Evolutionary conservation across 2,113 vertebrate species (phyloP).

Genomic region (Vulpes lagopus): DNA sequence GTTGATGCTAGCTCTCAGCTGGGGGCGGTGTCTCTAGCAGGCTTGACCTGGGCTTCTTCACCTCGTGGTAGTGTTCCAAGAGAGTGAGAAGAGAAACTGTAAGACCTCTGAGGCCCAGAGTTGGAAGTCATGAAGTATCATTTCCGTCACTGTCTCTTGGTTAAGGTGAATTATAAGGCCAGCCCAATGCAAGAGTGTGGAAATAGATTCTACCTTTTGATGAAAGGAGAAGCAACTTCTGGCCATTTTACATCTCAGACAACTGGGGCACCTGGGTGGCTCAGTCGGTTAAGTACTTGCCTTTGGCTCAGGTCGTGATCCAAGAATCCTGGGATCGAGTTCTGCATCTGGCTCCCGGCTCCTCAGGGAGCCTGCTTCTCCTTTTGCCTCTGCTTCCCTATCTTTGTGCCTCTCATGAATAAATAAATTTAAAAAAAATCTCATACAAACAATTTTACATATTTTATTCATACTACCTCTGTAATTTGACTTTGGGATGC

Average conservation of each 20-base stretch:
- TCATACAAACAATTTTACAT: background rate
- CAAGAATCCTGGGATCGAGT: no score
- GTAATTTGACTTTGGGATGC: background rate
- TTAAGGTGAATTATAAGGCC: background rate
- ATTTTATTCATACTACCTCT: background rate
- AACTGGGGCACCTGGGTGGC: background rate
- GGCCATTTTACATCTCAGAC: constrained; percentile 7
- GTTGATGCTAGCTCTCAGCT: background rate
- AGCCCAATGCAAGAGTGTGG: background rate
- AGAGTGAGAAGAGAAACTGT: background rate
- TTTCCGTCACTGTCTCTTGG: background rate
- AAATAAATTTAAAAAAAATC: background rate
- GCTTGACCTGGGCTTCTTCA: background rate
- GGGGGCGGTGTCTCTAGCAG: background rate
- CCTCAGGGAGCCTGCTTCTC: no score
- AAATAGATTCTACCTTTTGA: constrained; percentile 21
- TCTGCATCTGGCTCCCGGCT: no score
- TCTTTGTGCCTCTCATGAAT: no score
- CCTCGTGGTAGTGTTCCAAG: background rate
- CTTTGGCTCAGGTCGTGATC: no score
- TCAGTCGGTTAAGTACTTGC: no score
- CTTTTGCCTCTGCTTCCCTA: no score
- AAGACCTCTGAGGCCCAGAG: background rate
- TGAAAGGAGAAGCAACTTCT: background rate
- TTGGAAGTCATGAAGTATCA: background rate